Conservation (phyloP, 2,113 vertebrate genomes). For the Jacana jacana region DNA sequence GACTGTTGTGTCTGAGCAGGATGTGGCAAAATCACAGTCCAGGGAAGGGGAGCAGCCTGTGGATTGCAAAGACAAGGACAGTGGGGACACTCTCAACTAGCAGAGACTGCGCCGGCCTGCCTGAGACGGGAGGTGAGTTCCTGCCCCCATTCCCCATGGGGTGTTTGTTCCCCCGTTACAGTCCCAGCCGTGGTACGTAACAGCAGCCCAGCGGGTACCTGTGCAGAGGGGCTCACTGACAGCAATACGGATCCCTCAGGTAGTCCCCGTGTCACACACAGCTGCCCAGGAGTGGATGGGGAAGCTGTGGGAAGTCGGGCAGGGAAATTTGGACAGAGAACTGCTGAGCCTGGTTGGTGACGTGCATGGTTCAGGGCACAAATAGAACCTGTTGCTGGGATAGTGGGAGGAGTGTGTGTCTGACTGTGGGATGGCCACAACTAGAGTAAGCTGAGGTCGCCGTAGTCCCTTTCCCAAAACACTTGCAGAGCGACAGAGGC, state of each 20-base stretch:
- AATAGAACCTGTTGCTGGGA: neutral
- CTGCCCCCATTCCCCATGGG: neutral
- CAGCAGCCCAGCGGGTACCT: neutral
- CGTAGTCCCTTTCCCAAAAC: neutral
- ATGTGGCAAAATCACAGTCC: neutral
- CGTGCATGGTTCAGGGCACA: neutral
- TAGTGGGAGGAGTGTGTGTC: neutral
- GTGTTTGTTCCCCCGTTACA: neutral
- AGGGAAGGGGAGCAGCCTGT: conserved; percentile 9
- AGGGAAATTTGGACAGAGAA: neutral
- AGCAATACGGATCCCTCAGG: neutral
- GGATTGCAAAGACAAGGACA: conserved; percentile 5
- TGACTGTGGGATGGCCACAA: neutral
- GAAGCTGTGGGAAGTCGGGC: neutral
- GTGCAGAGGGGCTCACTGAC: neutral
- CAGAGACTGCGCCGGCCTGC: neutral
- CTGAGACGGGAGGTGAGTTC: conserved; percentile 47
- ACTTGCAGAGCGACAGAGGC: neutral
- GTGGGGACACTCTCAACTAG: conserved; percentile 13
- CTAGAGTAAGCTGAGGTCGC: neutral
- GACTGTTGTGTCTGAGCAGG: conserved; percentile 9
- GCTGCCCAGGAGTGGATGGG: neutral
- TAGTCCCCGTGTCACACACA: neutral
- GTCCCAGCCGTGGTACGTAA: neutral
- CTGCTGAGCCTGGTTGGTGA: neutral